phyloP scores from a whole-genome alignment of 2,888 invertebrate species.

The Marasmarcha lunaedactyla region DNA sequence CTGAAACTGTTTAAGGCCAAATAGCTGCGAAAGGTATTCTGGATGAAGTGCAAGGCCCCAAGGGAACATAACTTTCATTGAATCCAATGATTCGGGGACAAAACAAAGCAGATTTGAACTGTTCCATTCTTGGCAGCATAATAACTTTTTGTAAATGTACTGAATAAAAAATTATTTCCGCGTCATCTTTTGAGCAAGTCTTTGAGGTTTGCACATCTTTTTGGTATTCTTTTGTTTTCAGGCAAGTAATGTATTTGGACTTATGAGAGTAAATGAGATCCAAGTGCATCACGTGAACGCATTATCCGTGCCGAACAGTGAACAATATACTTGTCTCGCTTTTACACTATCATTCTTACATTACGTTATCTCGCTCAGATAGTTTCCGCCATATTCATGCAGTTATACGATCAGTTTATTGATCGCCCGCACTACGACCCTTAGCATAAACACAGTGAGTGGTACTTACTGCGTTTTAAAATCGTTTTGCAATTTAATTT shows the following conservation, averaged over 20 bases:
- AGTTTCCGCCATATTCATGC: no score
- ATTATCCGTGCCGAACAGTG: no score
- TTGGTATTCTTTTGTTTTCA: constrained; percentile 1
- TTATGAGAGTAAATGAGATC: no score
- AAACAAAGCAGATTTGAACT: constrained; percentile 18
- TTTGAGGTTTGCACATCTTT: not conserved
- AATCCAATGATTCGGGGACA: constrained; percentile 12
- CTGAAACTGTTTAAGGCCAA: constrained; percentile 3
- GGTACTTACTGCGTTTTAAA: no score
- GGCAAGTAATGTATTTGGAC: not conserved
- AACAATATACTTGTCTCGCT: no score
- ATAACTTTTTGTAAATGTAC: constrained; percentile 17
- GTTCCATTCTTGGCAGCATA: constrained; percentile 21
- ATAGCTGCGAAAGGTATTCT: not conserved
- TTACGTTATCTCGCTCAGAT: no score
- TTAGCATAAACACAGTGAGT: no score
- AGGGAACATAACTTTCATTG: constrained; percentile 9
- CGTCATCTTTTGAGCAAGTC: not conserved
- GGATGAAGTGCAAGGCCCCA: not conserved
- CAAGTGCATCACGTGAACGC: no score
- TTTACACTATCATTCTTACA: no score
- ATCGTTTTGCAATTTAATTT: no score
- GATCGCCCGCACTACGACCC: no score
- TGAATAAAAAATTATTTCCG: constrained; percentile 7
- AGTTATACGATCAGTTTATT: no score